Evolutionary conservation across 1,140 invertebrate species (phyloP).

Genomic region (Zeugodacus cucurbitae): DNA sequence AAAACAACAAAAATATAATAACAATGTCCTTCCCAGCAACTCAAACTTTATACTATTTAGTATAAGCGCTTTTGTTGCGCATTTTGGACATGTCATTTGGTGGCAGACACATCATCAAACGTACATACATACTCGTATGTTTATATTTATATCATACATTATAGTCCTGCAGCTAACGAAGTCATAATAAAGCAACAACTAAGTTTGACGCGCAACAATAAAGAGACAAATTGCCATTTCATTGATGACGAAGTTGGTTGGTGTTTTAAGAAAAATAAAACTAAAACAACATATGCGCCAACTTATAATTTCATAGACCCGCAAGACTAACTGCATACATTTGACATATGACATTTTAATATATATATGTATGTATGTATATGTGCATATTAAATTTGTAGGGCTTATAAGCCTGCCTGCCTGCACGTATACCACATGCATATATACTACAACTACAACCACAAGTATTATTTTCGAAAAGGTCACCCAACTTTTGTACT

Average conservation of each 20-base stretch:
- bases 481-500: constrained; percentile 16
- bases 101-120: not conserved
- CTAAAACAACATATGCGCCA: not conserved
- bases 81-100: constrained; percentile 15
- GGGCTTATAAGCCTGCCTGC: not conserved
- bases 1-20: constrained; percentile 1
- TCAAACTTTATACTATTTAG: not conserved
- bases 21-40: not conserved
- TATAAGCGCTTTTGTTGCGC: not conserved
- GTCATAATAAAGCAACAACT: not conserved
- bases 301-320: not conserved
- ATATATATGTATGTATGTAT: not conserved
- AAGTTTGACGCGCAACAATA: not conserved
- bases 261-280: not conserved
- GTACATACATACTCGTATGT: not conserved
- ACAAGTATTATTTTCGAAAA: not conserved
- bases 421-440: not conserved
- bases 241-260: not conserved
- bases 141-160: not conserved
- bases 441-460: not conserved
- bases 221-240: not conserved
- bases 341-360: not conserved
- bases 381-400: not conserved
- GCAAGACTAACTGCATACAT: not conserved
- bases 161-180: not conserved